These are phyloP conservation scores for Timema podura DNA, from an alignment of 2,888 invertebrate genomes.

Conservation along the genomic window DNA sequence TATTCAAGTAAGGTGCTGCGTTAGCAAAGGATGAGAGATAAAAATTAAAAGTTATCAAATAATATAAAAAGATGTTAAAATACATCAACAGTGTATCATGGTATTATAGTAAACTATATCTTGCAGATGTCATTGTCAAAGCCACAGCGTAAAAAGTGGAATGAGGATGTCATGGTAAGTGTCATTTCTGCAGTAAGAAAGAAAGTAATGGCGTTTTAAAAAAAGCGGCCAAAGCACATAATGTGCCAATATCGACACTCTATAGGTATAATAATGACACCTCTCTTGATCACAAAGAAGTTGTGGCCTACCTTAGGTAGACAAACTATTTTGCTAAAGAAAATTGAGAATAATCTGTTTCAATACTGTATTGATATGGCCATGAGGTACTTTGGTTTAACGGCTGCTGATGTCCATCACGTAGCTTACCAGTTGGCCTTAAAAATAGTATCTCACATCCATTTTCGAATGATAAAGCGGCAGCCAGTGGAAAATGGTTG, in stretches of 20 bases:
- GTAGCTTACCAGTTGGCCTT: background rate
- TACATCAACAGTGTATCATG: too few relatives aligned
- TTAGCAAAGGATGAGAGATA: too few relatives aligned
- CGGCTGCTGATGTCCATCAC: background rate
- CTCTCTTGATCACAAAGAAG: background rate
- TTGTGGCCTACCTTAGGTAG: background rate
- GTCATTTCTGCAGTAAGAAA: constrained; percentile 1
- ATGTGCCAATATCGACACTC: background rate
- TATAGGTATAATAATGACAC: background rate
- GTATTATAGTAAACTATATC: background rate
- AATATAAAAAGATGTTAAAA: too few relatives aligned
- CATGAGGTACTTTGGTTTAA: background rate
- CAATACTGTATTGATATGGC: background rate
- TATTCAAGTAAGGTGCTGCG: too few relatives aligned
- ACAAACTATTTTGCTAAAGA: constrained; percentile 1
- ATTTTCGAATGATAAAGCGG: background rate
- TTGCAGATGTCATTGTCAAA: constrained; percentile 1
- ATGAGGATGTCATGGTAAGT: background rate
- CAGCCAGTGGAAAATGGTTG: constrained; percentile 1
- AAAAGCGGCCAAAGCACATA: background rate
- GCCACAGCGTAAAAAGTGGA: constrained; percentile 5
- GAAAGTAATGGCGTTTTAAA: background rate
- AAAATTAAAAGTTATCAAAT: too few relatives aligned
- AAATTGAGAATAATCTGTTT: background rate
- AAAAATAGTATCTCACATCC: background rate